Conservation (phyloP, 1,140 invertebrate species). For the Drosophila pseudoobscura region DNA sequence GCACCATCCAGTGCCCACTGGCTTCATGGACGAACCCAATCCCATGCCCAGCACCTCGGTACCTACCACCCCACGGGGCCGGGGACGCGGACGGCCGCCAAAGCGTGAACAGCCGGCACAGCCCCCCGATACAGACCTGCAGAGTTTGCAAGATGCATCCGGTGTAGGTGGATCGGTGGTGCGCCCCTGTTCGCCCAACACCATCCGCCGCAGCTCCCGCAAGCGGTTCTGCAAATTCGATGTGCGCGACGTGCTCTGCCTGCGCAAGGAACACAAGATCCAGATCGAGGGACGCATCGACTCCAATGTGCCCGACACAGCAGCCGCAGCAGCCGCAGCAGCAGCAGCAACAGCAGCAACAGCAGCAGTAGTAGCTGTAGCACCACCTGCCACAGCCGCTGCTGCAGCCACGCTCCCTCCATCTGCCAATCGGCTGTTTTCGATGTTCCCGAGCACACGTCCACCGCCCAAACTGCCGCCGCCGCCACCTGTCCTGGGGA, state of each 20-base stretch:
- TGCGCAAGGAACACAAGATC: slow-evolving; percentile 67
- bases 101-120: background rate
- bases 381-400: background rate
- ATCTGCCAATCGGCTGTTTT: slow-evolving; percentile 33
- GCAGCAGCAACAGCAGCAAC: background rate
- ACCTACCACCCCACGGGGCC: too few relatives aligned
- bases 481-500: slow-evolving; percentile 33
- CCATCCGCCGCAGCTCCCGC: slow-evolving; percentile 63
- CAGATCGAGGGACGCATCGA: slow-evolving; percentile 76
- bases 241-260: slow-evolving; percentile 69
- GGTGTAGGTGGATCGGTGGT: background rate
- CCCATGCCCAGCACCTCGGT: too few relatives aligned
- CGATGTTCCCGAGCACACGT: slow-evolving; percentile 38
- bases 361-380: background rate
- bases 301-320: slow-evolving; percentile 49
- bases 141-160: too few relatives aligned
- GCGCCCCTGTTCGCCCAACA: background rate
- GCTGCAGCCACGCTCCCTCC: too few relatives aligned
- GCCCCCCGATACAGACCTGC: too few relatives aligned
- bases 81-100: too few relatives aligned
- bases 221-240: slow-evolving; percentile 81
- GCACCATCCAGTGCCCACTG: too few relatives aligned
- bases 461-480: slow-evolving; percentile 16
- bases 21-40: too few relatives aligned
- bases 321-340: background rate